Base-by-base conservation (phyloP, 2,888 invertebrate species). In the Zaprionus obscuricornis region DNA sequence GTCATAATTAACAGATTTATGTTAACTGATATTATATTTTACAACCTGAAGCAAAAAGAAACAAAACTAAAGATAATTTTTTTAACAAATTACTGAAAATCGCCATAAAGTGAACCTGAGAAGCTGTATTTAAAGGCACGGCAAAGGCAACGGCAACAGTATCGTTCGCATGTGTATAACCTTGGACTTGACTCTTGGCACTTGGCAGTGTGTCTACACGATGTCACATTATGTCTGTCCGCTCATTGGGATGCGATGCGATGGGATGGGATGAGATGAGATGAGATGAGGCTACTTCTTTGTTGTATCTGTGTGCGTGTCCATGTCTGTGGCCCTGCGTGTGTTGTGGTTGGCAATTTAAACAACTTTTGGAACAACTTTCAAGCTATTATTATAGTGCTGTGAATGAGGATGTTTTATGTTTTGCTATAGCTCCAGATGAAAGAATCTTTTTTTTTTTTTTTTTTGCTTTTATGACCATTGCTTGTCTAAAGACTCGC, bases 361-460 rank as follows among this genome's bases (percentile, higher is more conserved):
- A 69, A 72, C 68, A 51, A 72, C 73, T 69, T 66, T 66, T 70
- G 59, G 67, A 82, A 74, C 85, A 78, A 81, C 81, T 82, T 81
- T 82, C 83, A 68, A 85, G 60, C 43, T 56, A 66, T 66, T 49
- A n/a, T n/a, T 36, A 29, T 51, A 22, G 57, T 43, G 56, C 50
- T 62, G 59, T 22, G 13, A 33, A 27, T 37, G 49, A 42, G 51
- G 49, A n/a, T n/a, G n/a, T n/a, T n/a, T n/a, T n/a, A n/a, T n/a
- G n/a, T n/a, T n/a, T n/a, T n/a, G n/a, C n/a, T n/a, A n/a, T n/a
- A n/a, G n/a, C n/a, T n/a, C n/a, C n/a, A n/a, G 43, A 46, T 43
- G 49, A 33, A 37, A 50, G 40, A 66, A 51, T 46, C 33, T 45
- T 49, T n/a, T n/a, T n/a, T n/a, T n/a, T n/a, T n/a, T n/a, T n/a